Base-by-base conservation (phyloP, 1,140 invertebrate species). In the Ooceraea biroi region DNA sequence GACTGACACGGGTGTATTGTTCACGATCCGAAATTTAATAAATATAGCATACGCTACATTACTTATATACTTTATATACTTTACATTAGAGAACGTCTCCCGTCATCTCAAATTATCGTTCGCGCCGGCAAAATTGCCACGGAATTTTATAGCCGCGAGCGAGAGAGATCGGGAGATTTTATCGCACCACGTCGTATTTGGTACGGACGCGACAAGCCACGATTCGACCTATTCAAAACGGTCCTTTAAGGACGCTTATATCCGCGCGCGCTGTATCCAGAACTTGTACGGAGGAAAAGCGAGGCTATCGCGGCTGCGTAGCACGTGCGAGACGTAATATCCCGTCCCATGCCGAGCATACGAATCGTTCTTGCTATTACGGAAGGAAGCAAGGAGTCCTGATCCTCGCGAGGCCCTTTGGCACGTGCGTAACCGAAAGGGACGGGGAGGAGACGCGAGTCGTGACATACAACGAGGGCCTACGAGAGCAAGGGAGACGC, bases 301-400 rank as follows among this genome's bases (percentile, higher is more conserved):
- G 57, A 58, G 63, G 72, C 46, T 69, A 82, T 87, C 82, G 85
- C 66, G 69, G 58, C 65, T 86, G 87, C 85, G 87, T 87, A 69
- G 85, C 90, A 91, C 89, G 90, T 92, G 86, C 89, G 82, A 90
- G 86, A 89, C 85, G 88, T 91, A 91, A 91, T 91, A 91, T 92
- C 88, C 87, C 66, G 65, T 82, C 27, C 83, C 82, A 85, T 85
- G 85, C 63, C 22, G 57, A 58, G 91, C 89, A 91, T 92, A 90
- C 87, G 85, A 90, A 91, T 90, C 82, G 69, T 80, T 22, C 12
- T 84, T n/a, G 55, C 69, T 57, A 68, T 65, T 69, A 80, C 74
- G 19, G 57, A 55, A 80, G 61, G 61, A 66, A 61, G 25, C 36
- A 5, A 69, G 63, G 55, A 69, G 52, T 41, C 46, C 12, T 27